These are phyloP conservation scores for Oreohelix idahoensis DNA, from an alignment of 1,140 invertebrate genomes.

Conservation along the genomic window DNA sequence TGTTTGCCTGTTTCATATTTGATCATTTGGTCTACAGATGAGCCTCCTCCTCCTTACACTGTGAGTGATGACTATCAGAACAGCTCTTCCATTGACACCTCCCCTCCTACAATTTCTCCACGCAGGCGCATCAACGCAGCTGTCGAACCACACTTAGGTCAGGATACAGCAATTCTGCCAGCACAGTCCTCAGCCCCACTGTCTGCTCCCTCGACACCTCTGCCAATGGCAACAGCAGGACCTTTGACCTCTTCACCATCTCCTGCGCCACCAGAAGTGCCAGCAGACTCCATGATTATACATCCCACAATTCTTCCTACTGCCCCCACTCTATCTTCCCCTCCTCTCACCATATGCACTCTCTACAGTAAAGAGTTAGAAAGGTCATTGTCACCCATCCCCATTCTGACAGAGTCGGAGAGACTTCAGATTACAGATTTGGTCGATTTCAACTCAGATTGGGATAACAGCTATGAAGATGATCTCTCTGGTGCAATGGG, in stretches of 20 bases:
- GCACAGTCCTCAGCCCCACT: background rate
- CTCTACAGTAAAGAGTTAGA: background rate
- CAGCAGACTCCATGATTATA: constrained; percentile 10
- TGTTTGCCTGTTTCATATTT: background rate
- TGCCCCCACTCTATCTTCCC: background rate
- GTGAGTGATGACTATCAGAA: constrained; percentile 17
- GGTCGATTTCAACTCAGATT: constrained; percentile 34
- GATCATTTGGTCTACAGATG: constrained; percentile 34
- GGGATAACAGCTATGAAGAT: constrained; percentile 37
- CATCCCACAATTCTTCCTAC: constrained; percentile 8
- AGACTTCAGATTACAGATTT: background rate
- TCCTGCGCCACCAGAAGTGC: background rate
- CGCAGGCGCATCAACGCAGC: constrained; percentile 26
- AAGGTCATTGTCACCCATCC: background rate
- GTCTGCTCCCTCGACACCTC: background rate
- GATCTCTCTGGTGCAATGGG: constrained; percentile 36
- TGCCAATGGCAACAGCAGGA: background rate
- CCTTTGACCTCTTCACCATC: background rate
- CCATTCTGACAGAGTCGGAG: background rate
- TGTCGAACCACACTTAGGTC: background rate
- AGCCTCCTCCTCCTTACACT: constrained; percentile 52
- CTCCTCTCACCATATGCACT: background rate
- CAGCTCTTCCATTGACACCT: constrained; percentile 2
- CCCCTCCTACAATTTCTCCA: constrained; percentile 35
- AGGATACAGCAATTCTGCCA: background rate